Evolutionary conservation across 2,888 invertebrate species (phyloP).

Genomic region (Drosophila anceps): DNA sequence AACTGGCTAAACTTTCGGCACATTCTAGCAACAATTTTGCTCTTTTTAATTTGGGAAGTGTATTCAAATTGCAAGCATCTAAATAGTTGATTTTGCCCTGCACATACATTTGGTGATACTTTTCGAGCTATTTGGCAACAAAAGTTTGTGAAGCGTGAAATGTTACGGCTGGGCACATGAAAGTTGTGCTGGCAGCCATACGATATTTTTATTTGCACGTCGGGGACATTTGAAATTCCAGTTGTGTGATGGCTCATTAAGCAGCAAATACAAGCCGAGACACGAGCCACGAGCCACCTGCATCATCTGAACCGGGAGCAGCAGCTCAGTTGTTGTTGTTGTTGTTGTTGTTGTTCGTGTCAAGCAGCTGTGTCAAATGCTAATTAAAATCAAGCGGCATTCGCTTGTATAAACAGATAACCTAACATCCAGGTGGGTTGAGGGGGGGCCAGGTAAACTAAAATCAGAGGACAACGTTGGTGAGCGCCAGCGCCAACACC

Average conservation of each 20-base stretch:
- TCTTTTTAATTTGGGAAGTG: not conserved
- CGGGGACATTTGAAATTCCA: slow-evolving; percentile 69
- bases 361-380: slow-evolving; percentile 82
- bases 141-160: slow-evolving; percentile 73
- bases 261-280: slow-evolving; percentile 44
- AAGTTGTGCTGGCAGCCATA: slow-evolving; percentile 38
- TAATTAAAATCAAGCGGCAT: slow-evolving; percentile 81
- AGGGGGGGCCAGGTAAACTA: slow-evolving; percentile 41
- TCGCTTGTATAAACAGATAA: slow-evolving; percentile 73
- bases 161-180: slow-evolving; percentile 45
- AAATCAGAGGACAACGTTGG: slow-evolving; percentile 54
- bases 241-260: slow-evolving; percentile 70
- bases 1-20: not conserved
- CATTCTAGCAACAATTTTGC: too few relatives aligned
- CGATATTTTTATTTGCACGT: slow-evolving; percentile 74
- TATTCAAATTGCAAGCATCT: not conserved
- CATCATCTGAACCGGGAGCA: not conserved
- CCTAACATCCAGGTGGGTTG: slow-evolving; percentile 1
- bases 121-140: slow-evolving; percentile 18
- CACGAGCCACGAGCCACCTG: not conserved
- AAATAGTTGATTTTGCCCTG: not conserved
- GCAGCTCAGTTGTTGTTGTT: slow-evolving; percentile 12
- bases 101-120: not conserved
- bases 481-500: slow-evolving; percentile 23
- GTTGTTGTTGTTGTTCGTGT: slow-evolving; percentile 52